phyloP scores from a whole-genome alignment of 2,888 invertebrate species.

The Bellardia bayeri region DNA sequence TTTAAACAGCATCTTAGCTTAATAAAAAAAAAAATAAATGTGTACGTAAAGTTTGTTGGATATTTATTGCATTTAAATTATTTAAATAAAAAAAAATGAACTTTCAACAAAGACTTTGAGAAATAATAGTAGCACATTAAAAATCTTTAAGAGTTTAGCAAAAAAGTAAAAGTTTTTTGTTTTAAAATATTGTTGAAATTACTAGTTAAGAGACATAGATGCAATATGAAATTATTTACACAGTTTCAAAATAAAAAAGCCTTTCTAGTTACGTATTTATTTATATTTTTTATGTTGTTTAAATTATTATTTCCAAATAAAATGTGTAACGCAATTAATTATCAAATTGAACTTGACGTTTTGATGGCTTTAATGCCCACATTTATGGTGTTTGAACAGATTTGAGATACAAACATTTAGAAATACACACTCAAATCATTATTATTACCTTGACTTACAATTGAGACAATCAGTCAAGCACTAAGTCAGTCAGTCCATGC shows the following conservation, averaged over 20 bases:
- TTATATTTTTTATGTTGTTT: not conserved
- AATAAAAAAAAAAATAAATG: conserved; percentile 13
- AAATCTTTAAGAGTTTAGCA: too few species aligned
- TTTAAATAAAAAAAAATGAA: conserved; percentile 1
- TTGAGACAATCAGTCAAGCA: conserved; percentile 47
- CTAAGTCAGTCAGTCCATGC: conserved; percentile 25
- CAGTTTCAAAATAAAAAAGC: not conserved
- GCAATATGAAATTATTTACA: too few species aligned
- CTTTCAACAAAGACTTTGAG: not conserved
- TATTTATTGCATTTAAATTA: not conserved
- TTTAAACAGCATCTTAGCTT: conserved; percentile 7
- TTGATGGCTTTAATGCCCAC: conserved; percentile 54
- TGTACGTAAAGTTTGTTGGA: not conserved
- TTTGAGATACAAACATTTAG: conserved; percentile 25
- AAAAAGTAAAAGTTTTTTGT: not conserved
- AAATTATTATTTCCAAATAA: not conserved
- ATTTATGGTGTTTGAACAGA: not conserved
- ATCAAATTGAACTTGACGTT: conserved; percentile 62
- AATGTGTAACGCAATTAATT: conserved; percentile 62
- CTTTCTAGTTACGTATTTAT: not conserved
- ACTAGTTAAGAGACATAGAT: too few species aligned
- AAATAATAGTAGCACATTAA: not conserved
- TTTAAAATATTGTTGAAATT: not conserved
- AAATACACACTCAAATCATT: not conserved
- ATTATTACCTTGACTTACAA: conserved; percentile 69